phyloP scores from a whole-genome alignment of 2,888 invertebrate genomes.

The Trachelus stipa region DNA sequence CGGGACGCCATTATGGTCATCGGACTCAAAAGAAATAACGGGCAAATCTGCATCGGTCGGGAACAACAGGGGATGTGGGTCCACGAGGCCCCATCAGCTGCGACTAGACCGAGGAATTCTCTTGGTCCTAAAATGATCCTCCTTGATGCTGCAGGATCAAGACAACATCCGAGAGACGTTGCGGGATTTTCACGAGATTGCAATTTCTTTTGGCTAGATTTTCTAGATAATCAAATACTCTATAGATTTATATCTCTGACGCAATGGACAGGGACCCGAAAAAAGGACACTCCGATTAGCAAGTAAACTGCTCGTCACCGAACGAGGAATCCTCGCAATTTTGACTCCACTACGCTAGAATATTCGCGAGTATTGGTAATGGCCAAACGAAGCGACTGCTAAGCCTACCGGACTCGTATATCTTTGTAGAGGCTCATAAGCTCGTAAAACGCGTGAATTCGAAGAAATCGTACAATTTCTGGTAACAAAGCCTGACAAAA shows the following conservation, averaged over 20 bases:
- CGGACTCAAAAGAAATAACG: not conserved
- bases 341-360: not conserved
- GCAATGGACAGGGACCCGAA: not conserved
- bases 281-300: not conserved
- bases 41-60: not conserved
- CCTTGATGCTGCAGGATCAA: not conserved
- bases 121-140: not conserved
- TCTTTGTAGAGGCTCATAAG: constrained; percentile 33
- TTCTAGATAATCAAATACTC: not conserved
- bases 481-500: constrained; percentile 44
- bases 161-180: not conserved
- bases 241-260: not conserved
- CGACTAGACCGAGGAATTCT: not conserved
- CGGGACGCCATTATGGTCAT: constrained; percentile 9
- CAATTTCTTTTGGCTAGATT: not conserved
- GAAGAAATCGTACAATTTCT: constrained; percentile 50
- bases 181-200: not conserved
- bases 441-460: constrained; percentile 53
- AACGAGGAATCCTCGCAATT: not conserved
- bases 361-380: not conserved
- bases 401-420: constrained; percentile 26
- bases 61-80: not conserved
- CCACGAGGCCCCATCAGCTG: not conserved
- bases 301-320: not conserved
- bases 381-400: not conserved